phyloP scores from a whole-genome alignment of 1,140 invertebrate genomes.

The Arctopsyche grandis region DNA sequence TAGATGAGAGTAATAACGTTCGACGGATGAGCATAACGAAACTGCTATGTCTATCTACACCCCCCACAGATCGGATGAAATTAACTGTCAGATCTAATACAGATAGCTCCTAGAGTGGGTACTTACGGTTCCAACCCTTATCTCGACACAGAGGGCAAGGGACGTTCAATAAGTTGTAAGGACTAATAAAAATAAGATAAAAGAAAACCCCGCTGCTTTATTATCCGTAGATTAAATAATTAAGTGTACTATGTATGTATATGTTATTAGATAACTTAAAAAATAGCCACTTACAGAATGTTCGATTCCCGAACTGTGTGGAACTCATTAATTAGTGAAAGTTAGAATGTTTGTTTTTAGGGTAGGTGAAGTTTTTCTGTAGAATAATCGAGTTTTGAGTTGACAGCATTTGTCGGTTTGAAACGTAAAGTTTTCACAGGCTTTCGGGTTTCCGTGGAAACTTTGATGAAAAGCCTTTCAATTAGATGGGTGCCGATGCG shows the following conservation, averaged over 20 bases:
- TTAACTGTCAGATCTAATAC: constrained; percentile 31
- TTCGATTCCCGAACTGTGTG: not conserved
- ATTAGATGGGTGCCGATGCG: not conserved
- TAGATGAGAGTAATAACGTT: too few species aligned
- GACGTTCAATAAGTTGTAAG: constrained; percentile 18
- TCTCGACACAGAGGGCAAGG: not conserved
- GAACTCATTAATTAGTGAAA: too few species aligned
- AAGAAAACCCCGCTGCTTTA: too few species aligned
- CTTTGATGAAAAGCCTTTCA: constrained; percentile 16
- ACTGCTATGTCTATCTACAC: not conserved
- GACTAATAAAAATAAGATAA: not conserved
- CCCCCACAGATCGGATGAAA: not conserved
- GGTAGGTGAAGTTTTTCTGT: too few species aligned
- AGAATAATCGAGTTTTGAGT: not conserved
- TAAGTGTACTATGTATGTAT: too few species aligned
- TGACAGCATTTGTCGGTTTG: not conserved
- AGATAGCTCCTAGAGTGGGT: not conserved
- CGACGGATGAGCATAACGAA: too few species aligned
- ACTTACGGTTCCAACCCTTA: not conserved
- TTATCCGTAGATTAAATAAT: too few species aligned
- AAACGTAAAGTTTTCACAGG: not conserved
- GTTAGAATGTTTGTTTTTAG: too few species aligned
- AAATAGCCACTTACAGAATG: not conserved
- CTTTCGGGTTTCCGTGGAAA: not conserved
- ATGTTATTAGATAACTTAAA: too few species aligned